Evolutionary conservation across 2,888 invertebrate species (phyloP), one percentile per base, ranked within the genome.

Genomic region (Dynastes tityus): DNA sequence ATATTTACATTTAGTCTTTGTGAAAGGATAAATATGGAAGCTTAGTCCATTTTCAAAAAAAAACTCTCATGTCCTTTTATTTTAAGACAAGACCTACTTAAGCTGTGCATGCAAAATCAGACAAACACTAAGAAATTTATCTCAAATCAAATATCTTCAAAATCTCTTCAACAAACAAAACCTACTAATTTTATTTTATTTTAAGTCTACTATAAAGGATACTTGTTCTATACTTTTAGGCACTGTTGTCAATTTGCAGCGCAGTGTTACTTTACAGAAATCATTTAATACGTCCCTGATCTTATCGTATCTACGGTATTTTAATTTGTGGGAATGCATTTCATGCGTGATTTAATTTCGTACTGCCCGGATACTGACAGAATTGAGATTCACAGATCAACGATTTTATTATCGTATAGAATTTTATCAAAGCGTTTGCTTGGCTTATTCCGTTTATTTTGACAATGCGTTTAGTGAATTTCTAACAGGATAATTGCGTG

Each of bases 311-410:
- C 45, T 9, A 45, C 8, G 8, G 45, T 45, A 45, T 45, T 45
- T 45, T 45, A 9, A 29, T 29, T 61, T 74, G 73, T 74, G 73
- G 73, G 73, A 74, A 74, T 37, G 13, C 13, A 61, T 63, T 73
- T 45, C 73, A 45, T 74, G 73, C 73, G 73, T 74, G 73, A 40
- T 40, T 61, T 16, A 74, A 27, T 61, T 74, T 74, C 73, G 73
- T 61, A 49, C 22, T 45, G 32, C 27, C 73, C 73, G 73, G 73
- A 74, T 74, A 74, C 45, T 63, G 61, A 49, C 27, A 29, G 73
- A 74, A 74, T 61, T 6, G 61, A 61, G 49, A 63, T 74, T 74
- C 61, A 74, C 61, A 61, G 73, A 74, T 74, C 73, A 74, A 22
- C 73, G 73, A 74, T 37, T 74, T 63, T 29, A 74, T 74, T 74